Evolutionary conservation across 2,797 vertebrate species (phyloP).

Genomic region (Anisognathus igniventris): DNA sequence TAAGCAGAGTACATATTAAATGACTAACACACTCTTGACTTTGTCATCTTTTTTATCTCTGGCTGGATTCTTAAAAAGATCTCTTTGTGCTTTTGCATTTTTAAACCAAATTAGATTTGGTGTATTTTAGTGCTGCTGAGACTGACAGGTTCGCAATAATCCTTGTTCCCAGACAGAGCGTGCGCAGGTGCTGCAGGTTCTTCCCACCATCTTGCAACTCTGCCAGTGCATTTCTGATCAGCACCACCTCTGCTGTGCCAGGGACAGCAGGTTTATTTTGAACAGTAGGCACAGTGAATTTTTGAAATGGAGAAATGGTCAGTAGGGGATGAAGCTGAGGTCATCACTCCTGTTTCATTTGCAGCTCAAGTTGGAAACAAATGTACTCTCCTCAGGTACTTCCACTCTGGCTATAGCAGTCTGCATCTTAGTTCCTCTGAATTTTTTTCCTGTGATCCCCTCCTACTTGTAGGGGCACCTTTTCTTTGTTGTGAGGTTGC

Average conservation of each 20-base stretch:
- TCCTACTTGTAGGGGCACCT: not conserved
- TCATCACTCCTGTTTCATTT: not conserved
- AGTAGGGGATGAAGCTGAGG: not conserved
- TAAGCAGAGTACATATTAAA: conserved; percentile 66
- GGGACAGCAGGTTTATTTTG: not conserved
- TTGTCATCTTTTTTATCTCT: conserved; percentile 67
- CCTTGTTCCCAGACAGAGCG: not conserved
- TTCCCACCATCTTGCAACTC: not conserved
- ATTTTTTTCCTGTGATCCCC: not conserved
- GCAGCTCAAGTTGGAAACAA: not conserved
- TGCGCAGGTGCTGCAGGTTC: not conserved
- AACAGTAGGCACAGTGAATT: conserved; percentile 9
- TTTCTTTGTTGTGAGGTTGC: not conserved
- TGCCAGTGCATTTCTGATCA: not conserved
- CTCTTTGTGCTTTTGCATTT: conserved; percentile 57
- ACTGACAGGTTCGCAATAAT: conserved; percentile 35
- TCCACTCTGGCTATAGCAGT: not conserved
- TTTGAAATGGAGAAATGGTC: conserved; percentile 41
- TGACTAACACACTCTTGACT: conserved; percentile 71
- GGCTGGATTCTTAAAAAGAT: conserved; percentile 57
- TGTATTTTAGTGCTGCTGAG: conserved; percentile 9
- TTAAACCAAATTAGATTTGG: conserved; percentile 29
- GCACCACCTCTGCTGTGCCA: not conserved
- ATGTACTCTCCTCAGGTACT: not conserved
- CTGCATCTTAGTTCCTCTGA: not conserved